These are phyloP conservation scores for Chrysolina haemoptera DNA, from an alignment of 2,888 invertebrate species.

Conservation along the genomic window DNA sequence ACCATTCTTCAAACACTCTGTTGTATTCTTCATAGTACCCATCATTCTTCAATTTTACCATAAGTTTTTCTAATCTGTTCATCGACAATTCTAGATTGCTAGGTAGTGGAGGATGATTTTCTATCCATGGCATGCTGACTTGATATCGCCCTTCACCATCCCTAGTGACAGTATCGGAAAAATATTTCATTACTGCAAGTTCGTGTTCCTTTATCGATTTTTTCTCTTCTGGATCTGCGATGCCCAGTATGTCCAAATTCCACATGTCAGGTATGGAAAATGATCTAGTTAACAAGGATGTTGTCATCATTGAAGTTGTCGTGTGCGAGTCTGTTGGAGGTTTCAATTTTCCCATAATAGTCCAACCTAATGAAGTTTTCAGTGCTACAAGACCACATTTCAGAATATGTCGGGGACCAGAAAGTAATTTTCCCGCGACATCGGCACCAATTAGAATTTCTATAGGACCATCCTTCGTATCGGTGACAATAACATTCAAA, in stretches of 20 bases:
- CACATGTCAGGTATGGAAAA: not conserved
- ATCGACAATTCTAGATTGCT: slow-evolving; percentile 38
- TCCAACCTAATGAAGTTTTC: slow-evolving; percentile 33
- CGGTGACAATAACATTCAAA: too few species aligned
- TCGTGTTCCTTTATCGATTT: slow-evolving; percentile 25
- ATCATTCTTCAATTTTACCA: slow-evolving; percentile 34
- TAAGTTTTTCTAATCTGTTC: slow-evolving; percentile 32
- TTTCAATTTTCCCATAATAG: too few species aligned
- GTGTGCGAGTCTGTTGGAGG: slow-evolving; percentile 32
- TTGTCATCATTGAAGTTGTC: not conserved
- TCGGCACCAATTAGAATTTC: not conserved
- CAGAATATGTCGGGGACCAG: not conserved
- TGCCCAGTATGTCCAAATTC: not conserved
- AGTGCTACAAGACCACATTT: slow-evolving; percentile 21
- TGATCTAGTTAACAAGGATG: slow-evolving; percentile 19
- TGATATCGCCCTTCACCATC: slow-evolving; percentile 43
- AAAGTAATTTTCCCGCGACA: not conserved
- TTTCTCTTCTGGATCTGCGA: slow-evolving; percentile 32
- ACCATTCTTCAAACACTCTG: slow-evolving; percentile 37
- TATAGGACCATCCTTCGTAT: not conserved
- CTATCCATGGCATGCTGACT: slow-evolving; percentile 28
- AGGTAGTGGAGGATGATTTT: slow-evolving; percentile 37
- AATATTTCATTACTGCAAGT: slow-evolving; percentile 35
- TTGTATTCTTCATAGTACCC: slow-evolving; percentile 31
- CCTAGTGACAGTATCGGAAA: slow-evolving; percentile 6